Base-by-base conservation (phyloP, 1,140 invertebrate species). In the Diorhabda carinulata region DNA sequence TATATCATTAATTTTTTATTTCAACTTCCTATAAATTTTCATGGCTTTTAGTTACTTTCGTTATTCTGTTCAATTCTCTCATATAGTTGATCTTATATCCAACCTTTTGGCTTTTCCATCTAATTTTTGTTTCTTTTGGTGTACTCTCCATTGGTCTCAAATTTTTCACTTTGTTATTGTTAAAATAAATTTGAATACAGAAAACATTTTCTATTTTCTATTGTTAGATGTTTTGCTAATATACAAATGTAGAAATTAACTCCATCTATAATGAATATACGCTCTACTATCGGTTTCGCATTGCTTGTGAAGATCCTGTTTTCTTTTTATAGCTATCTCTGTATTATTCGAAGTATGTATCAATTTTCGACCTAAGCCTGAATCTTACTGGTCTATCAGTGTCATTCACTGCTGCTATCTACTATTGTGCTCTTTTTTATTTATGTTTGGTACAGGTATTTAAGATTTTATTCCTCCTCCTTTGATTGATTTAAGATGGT, bases 221-320 rank as follows among this genome's bases (percentile, higher is more conserved):
- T 25, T 25, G 25, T 0, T 0, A 25, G 25, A 25, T 25, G 25
- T 0, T 25, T 25, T 25, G 25, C 25, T 25, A 25, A 25, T 25
- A 25, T 25, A 25, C 25, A 60, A 3, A 60, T 8, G 3, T 45
- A 25, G 59, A 57, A 57, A 67, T 84, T 86, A 90, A 70, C 87
- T 82, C 93, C 92, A 96, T 78, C 94, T 86, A 74, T 93, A 96
- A 83, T 95, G 94, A 60, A 92, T 94, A 83, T 93, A 97, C 40
- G 94, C 94, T 79, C 0, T 25, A 25, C 92, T 86, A 83, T 96
- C 96, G 10, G 88, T 89, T 84, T 96, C 93, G 81, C 94, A 96
- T 72, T 90, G 87, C 69, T 88, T 89, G 78, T 96, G 93, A n/a
- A 95, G 82, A 77, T 96, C 95, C 78, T 91, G 89, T 82, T 95